Evolutionary conservation across 2,888 invertebrate genomes (phyloP).

Genomic region (Pollenia amentaria): DNA sequence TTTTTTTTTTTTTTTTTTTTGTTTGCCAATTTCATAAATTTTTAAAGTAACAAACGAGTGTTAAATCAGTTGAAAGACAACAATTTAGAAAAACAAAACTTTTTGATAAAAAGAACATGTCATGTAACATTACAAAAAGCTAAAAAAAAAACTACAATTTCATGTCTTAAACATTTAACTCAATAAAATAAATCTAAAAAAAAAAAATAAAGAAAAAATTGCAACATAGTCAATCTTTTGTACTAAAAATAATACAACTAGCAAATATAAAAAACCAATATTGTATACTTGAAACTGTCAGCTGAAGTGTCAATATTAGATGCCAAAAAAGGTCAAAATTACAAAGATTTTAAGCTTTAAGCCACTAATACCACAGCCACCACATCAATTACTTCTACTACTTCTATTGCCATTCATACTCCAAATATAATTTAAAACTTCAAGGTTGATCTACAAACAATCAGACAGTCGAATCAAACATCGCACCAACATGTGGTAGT

Average conservation of each 20-base stretch:
- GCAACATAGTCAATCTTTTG: slow-evolving; percentile 14
- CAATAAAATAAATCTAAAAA: neutral
- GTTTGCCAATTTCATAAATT: too few species aligned
- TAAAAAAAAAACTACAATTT: neutral
- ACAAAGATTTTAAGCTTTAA: slow-evolving; percentile 30
- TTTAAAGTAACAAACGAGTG: too few species aligned
- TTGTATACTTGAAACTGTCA: slow-evolving; percentile 43
- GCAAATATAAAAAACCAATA: neutral
- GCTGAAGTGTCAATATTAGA: slow-evolving; percentile 42
- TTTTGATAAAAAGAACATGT: neutral
- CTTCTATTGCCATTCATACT: neutral
- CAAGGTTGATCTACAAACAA: slow-evolving; percentile 46
- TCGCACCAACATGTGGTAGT: slow-evolving; percentile 12
- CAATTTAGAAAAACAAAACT: neutral
- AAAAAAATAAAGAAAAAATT: slow-evolving; percentile 31
- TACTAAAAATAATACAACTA: slow-evolving; percentile 2
- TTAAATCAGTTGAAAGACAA: neutral
- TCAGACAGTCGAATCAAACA: neutral
- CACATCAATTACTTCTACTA: neutral
- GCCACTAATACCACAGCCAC: slow-evolving; percentile 17
- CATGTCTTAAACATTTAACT: neutral
- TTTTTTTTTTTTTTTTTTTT: too few species aligned
- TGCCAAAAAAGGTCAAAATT: slow-evolving; percentile 61
- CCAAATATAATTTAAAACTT: slow-evolving; percentile 32
- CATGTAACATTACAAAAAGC: slow-evolving; percentile 4